Evolutionary conservation across 2,797 vertebrate genomes (phyloP).

Genomic region (Onychomys leucogaster): DNA sequence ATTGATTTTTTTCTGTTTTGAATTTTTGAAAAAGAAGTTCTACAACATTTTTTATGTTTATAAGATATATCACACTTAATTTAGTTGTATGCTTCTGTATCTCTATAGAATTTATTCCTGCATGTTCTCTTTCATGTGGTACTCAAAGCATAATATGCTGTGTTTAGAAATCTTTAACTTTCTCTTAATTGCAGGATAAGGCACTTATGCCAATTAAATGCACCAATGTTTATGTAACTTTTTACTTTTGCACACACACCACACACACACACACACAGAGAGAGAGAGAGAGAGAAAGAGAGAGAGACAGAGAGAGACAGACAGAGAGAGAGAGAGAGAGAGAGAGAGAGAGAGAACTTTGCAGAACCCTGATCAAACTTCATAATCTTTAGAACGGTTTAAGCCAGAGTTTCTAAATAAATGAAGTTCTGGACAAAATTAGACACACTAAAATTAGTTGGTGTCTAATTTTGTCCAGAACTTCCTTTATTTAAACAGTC

Average conservation of each 20-base stretch:
- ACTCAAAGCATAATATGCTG: background rate
- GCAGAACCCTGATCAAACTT: rapidly evolving
- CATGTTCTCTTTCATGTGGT: background rate
- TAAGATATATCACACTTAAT: background rate
- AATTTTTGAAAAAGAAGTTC: background rate
- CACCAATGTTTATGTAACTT: background rate
- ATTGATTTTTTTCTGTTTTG: background rate
- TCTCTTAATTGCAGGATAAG: background rate
- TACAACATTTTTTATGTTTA: background rate
- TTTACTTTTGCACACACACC: background rate
- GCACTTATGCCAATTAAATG: background rate
- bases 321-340: rapidly evolving
- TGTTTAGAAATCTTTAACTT: background rate
- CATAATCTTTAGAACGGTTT: rapidly evolving
- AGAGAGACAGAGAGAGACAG: background rate
- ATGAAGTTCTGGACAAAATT: too few species aligned
- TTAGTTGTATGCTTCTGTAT: background rate
- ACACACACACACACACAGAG: background rate
- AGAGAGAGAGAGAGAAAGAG: too few species aligned
- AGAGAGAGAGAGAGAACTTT: background rate
- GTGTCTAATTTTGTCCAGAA: background rate
- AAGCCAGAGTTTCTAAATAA: background rate
- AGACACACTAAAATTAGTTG: too few species aligned
- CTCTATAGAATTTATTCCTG: background rate
- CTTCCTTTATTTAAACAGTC: background rate